Base-by-base conservation (phyloP, 2,888 invertebrate genomes). In the Oxystoma pomonae region DNA sequence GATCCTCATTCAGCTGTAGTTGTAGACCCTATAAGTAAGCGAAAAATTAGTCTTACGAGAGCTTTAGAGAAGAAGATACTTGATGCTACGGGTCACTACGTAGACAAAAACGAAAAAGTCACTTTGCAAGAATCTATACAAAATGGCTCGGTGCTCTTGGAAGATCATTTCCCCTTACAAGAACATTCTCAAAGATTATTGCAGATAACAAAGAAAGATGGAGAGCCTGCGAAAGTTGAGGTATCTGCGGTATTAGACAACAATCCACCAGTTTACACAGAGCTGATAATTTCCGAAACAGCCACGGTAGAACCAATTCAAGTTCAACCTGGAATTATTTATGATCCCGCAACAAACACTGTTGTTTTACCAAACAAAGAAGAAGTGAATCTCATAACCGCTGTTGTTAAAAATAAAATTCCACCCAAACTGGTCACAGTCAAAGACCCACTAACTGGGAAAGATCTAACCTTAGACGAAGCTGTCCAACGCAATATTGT, bases 1-100 rank as follows among this genome's bases (percentile, higher is more conserved):
- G 91, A 96, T 80, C 86, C 91, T 16, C 83, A 88, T 67, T 96
- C 95, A 0, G 94, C 92, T 16, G 81, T 87, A 60, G 93, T 96
- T 0, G 79, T 93, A 21, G 94, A 96, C 77, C 89, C 91, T 1
- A 86, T 84, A 69, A 87, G 86, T 63, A 87, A 86, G 59, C 87
- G 90, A 74, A 86, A 87, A 75, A 79, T 91, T 17, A 83, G 89
- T 1, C 77, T 95, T 16, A 76, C 83, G 3, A 85, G 88, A 72
- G 92, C 93, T 61, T 81, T 97, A 67, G 90, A 93, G 69, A 90
- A 90, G 72, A 87, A 87, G 68, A 84, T 96, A 60, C 78, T 97
- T 61, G 90, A 94, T 76, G 83, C 85, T 18, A 89, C 87, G 5
- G 95, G 95, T 0, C 89, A 89, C 75, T 96, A 95, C 75, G 81